Percentiles rank a stretch among this genome's conserved stretches.
Conservation (phyloP, 2,113 vertebrate genomes). For the Microcebus murinus region DNA sequence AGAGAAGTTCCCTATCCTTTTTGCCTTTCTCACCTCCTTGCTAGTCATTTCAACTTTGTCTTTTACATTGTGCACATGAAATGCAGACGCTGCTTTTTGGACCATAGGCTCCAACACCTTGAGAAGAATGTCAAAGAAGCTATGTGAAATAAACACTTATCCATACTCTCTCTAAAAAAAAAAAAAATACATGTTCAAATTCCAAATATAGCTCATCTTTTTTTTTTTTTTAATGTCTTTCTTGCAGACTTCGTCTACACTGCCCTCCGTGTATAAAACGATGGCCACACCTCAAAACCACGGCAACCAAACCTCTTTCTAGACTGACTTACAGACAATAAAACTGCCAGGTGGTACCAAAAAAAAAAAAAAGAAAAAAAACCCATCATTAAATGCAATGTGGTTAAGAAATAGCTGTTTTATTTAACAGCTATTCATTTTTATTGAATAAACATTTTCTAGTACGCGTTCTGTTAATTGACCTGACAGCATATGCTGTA, state of each 20-base stretch:
- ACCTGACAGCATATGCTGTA: constrained; percentile 90
- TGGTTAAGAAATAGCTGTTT: constrained; percentile 86
- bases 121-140: constrained; percentile 25
- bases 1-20: neutral
- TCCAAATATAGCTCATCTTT: neutral
- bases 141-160: constrained; percentile 17
- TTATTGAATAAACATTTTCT: constrained; percentile 87
- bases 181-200: neutral
- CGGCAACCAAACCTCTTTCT: constrained; percentile 58
- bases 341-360: constrained; percentile 83
- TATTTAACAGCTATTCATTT: constrained; percentile 88
- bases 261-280: constrained; percentile 23
- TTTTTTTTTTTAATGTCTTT: neutral
- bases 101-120: neutral
- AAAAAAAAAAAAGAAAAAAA: neutral
- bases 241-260: constrained; percentile 14
- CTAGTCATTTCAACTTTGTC: neutral
- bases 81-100: neutral
- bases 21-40: neutral
- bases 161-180: neutral
- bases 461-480: constrained; percentile 89
- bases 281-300: constrained; percentile 50
- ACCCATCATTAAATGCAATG: constrained; percentile 82
- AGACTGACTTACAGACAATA: constrained; percentile 70
- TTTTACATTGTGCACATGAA: neutral